Evolutionary conservation across 2,113 vertebrate genomes (phyloP).

Genomic region (Centrocercus urophasianus): DNA sequence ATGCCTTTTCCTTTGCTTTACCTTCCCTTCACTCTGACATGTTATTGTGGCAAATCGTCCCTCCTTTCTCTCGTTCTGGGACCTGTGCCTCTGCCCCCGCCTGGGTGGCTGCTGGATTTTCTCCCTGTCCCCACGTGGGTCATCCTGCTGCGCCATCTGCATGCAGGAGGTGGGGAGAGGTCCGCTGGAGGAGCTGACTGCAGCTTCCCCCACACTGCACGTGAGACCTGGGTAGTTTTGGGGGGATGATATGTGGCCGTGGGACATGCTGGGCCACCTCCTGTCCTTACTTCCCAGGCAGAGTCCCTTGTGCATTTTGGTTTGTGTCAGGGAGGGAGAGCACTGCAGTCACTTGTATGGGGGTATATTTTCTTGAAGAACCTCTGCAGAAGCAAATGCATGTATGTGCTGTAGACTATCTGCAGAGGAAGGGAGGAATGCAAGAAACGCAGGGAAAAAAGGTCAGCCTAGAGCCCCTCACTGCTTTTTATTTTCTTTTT

Average conservation of each 20-base stretch:
- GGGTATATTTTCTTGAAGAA: not conserved
- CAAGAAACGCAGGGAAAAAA: not conserved
- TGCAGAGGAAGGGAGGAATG: not conserved
- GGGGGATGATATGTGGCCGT: not conserved
- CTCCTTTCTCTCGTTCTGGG: not conserved
- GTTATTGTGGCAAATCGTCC: not conserved
- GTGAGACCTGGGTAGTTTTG: not conserved
- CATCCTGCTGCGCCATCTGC: rapidly evolving
- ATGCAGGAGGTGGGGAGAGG: not conserved
- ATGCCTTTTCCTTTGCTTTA: not conserved
- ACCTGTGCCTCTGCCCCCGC: not conserved
- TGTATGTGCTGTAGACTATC: not conserved
- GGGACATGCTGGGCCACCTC: rapidly evolving
- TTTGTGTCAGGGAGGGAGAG: rapidly evolving
- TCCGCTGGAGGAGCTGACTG: not conserved
- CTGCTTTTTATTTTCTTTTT: not conserved
- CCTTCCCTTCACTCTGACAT: not conserved
- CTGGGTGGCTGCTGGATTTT: not conserved
- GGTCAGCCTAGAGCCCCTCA: rapidly evolving
- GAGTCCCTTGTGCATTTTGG: rapidly evolving
- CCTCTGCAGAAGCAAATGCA: not conserved
- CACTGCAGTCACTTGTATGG: too few species aligned
- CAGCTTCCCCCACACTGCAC: not conserved
- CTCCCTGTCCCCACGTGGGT: not conserved
- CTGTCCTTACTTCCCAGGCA: not conserved